phyloP scores from a whole-genome alignment of 2,888 invertebrate genomes.

The Athalia cordata region DNA sequence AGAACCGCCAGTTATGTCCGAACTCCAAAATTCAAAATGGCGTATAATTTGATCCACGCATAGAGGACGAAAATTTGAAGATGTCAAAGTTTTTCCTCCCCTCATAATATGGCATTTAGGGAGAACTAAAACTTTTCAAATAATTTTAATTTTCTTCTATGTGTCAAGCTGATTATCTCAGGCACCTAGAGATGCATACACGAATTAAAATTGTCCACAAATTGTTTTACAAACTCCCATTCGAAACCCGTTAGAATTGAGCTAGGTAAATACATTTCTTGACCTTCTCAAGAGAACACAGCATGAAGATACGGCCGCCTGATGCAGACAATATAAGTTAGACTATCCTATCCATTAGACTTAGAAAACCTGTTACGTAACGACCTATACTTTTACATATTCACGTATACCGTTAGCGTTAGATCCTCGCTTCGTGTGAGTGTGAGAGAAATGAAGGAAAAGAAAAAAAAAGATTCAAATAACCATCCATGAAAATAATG shows the following conservation, averaged over 20 bases:
- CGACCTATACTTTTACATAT: background rate
- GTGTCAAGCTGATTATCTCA: no score
- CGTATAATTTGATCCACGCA: background rate
- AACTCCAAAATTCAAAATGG: background rate
- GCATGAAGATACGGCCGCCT: background rate
- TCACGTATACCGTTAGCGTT: no score
- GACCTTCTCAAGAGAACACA: conserved; percentile 23
- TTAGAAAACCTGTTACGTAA: conserved; percentile 35
- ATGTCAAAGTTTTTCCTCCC: background rate
- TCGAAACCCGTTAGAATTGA: background rate
- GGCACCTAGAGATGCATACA: background rate
- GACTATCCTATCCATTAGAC: background rate
- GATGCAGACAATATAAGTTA: no score
- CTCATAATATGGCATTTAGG: no score
- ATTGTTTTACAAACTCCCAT: no score
- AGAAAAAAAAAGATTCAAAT: no score
- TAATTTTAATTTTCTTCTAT: background rate
- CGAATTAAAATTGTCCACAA: no score
- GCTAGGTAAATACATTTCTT: background rate
- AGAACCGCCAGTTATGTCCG: no score
- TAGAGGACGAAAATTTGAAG: background rate
- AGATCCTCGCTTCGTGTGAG: no score
- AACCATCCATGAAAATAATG: no score
- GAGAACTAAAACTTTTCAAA: background rate
- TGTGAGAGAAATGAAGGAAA: no score